phyloP scores from a whole-genome alignment of 2,797 vertebrate genomes.

The Stomatorhinus walkeri region DNA sequence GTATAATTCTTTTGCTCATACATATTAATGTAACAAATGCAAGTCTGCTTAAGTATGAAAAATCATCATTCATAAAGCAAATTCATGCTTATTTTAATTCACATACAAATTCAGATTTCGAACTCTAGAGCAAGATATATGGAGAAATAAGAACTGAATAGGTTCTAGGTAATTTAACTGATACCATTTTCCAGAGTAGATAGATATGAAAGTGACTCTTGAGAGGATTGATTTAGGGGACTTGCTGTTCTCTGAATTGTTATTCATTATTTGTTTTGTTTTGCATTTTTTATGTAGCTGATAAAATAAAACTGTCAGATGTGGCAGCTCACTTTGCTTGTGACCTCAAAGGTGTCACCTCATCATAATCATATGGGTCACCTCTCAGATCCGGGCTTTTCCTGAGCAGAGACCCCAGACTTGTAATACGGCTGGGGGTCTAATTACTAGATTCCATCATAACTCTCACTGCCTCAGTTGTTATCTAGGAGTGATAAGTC shows the following conservation, averaged over 20 bases:
- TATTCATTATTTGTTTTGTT: neutral
- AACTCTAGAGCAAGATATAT: neutral
- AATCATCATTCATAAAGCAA: neutral
- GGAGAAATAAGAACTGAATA: neutral
- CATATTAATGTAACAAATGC: neutral
- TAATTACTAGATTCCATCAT: constrained; percentile 11
- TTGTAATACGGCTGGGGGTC: neutral
- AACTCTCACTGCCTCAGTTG: neutral
- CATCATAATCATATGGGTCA: neutral
- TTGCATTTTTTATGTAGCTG: neutral
- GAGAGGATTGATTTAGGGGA: neutral
- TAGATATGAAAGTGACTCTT: neutral
- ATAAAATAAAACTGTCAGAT: neutral
- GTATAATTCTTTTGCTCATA: neutral
- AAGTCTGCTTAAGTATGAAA: neutral
- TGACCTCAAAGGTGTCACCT: neutral
- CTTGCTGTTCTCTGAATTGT: neutral
- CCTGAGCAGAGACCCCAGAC: neutral
- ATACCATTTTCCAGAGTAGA: neutral
- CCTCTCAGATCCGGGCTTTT: neutral
- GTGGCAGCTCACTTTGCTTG: neutral
- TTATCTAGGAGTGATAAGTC: neutral
- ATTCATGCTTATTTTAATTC: neutral
- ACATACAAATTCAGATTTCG: neutral
- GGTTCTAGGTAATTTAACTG: neutral